Base-by-base conservation (phyloP, 2,797 vertebrate genomes). In the Rhinella marina region DNA sequence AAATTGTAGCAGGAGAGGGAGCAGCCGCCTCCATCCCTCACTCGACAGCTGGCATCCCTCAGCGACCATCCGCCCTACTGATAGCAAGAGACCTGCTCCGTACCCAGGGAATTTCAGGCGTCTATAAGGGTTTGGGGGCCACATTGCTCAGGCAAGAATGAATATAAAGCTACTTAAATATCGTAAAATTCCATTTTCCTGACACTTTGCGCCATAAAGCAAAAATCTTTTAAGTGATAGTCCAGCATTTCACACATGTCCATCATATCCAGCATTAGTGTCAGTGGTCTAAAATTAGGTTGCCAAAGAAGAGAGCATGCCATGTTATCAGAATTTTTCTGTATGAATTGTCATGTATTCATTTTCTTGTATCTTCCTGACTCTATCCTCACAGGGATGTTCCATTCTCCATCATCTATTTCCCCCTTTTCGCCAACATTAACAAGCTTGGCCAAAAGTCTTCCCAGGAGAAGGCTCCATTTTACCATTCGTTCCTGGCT, bases 401-500 rank as follows among this genome's bases (percentile, higher is more conserved):
- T 1, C 94, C 95, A 7, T 97, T 97, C 93, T 97, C 97, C 21
- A 90, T 97, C 94, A 96, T 97, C 93, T 96, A 97, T 92, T 97
- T 98, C 92, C 96, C 96, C 0, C 92, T 96, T 79, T 97, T 97
- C 82, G 96, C 96, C 92, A 95, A 96, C 90, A 93, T 95, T 41
- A 98, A 96, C 73, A 88, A 92, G 0, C 88, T 97, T n/a, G 96
- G 96, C 23, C 91, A 94, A 82, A 90, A 88, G 0, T 91, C 91
- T 0, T 66, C 82, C 12, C 91, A 94, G 9, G 93, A 92, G 76
- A 93, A 91, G 89, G 94, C 92, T 0, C 92, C 95, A 4, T 96
- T 96, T 89, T 92, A 94, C 87, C 96, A 97, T 89, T 97, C 97
- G 7, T 96, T 97, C 48, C 0, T 92, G 82, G 92, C 96, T 0